A percentile compares a stretch with the other conserved stretches of the same genome.
These are phyloP conservation scores for Formica selysi DNA, from an alignment of 1,140 invertebrate genomes.

Conservation along the genomic window DNA sequence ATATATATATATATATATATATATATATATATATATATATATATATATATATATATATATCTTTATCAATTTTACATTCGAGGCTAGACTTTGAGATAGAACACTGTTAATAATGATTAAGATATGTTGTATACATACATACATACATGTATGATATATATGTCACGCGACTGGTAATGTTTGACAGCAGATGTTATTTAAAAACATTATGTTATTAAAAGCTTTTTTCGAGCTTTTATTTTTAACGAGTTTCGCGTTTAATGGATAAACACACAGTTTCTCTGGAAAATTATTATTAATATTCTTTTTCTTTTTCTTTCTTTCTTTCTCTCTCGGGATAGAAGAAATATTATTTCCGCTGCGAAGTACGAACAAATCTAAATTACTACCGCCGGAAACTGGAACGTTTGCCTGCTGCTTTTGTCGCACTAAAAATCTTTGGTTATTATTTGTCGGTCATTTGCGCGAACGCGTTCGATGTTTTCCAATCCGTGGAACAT, in stretches of 20 bases:
- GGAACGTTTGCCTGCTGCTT: background rate
- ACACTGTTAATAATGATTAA: background rate
- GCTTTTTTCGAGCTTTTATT: background rate
- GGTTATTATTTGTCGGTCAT: conserved; percentile 26
- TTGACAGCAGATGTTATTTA: background rate
- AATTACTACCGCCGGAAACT: conserved; percentile 17
- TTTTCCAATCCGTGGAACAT: conserved; percentile 20
- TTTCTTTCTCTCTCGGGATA: background rate
- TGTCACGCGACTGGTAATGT: background rate
- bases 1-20: background rate
- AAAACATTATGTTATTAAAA: conserved; percentile 28
- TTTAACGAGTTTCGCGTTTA: background rate
- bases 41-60: background rate
- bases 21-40: no score
- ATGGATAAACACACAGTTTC: background rate
- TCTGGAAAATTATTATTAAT: background rate
- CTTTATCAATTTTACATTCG: background rate
- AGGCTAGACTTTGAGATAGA: background rate
- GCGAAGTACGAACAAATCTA: conserved; percentile 4
- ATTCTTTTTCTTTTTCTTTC: no score
- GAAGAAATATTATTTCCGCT: conserved; percentile 14
- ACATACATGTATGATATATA: no score
- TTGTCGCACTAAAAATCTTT: conserved; percentile 26
- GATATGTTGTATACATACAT: background rate
- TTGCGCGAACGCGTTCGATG: background rate